Conservation (phyloP, 2,888 invertebrate species). For the Synergus gifuensis region DNA sequence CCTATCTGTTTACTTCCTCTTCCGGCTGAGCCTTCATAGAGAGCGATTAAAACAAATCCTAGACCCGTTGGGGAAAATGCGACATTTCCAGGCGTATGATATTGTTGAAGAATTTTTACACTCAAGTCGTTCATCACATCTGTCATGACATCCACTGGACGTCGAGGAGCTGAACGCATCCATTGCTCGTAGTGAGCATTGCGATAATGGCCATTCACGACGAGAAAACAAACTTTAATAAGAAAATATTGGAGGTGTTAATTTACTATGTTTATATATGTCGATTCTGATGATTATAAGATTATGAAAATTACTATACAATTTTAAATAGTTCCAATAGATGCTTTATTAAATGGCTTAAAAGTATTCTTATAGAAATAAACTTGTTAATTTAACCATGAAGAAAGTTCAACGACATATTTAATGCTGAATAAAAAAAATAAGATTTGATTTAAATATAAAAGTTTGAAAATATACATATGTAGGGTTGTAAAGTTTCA, state of each 20-base stretch:
- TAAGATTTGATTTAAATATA: too few species aligned
- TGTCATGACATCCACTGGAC: conserved; percentile 87
- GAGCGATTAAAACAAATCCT: conserved; percentile 87
- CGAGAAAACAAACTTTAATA: conserved; percentile 43
- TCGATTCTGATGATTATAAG: background rate
- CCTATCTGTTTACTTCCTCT: conserved; percentile 86
- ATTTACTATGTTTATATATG: background rate
- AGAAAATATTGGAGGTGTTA: background rate
- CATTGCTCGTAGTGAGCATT: conserved; percentile 51
- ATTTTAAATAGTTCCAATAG: background rate
- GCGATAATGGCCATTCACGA: conserved; percentile 50
- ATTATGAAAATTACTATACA: background rate
- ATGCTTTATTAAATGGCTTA: too few species aligned
- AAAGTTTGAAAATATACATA: too few species aligned
- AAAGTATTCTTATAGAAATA: too few species aligned
- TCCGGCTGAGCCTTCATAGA: conserved; percentile 89
- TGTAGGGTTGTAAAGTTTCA: too few species aligned
- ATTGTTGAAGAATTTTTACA: conserved; percentile 76
- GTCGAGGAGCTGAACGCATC: conserved; percentile 54
- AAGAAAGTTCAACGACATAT: too few species aligned
- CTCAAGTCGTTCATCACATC: conserved; percentile 88
- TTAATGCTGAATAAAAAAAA: too few species aligned
- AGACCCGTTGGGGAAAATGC: conserved; percentile 92
- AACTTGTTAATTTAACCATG: too few species aligned
- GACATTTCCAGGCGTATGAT: conserved; percentile 80